Base-by-base conservation (phyloP, 2,113 vertebrate species). In the Eulemur rufifrons region DNA sequence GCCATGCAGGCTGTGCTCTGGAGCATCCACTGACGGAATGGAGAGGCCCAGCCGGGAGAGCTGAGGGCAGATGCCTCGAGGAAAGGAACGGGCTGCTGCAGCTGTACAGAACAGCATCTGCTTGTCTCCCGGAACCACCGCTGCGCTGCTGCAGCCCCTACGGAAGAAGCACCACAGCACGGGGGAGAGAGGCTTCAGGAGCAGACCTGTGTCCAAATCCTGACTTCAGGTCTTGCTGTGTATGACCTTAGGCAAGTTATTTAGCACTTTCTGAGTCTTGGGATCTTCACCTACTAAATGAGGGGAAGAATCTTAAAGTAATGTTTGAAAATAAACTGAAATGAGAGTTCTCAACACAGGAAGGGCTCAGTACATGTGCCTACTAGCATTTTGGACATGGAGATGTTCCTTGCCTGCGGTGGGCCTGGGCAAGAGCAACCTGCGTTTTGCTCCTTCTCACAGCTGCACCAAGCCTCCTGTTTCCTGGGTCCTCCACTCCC, bases 241-340 rank as follows among this genome's bases (percentile, higher is more conserved):
- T 42, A 4, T 84, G 27, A 8, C 15, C 13, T 59, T 5, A 81
- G 20, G 21, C 80, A 69, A 54, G 54, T 52, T 47, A 50, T n/a
- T 80, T 14, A 34, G 39, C 9, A 13, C 27, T 83, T 83, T 90
- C 76, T 61, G 63, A 73, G 20, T 14, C 23, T 61, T 66, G 69
- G 17, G 6, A 69, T 92, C 54, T 92, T 91, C 77, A 54, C 47
- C 42, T 84, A 39, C 25, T 63, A 47, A 78, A n/a, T 5, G 4
- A 8, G 45, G 61, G 8, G 52, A 76, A 37, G 18, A 81, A 63
- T 61, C n/a, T 74, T 47, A 56, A 86, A 89, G 47, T 50, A 7
- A n/a, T 91, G 6, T 54, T 83, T 52, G 45, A 68, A 56, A 95
- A 91, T 76, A 68, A 94, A 39, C 34, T 77, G 29, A 86, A 83